Base-by-base conservation (phyloP, 2,888 invertebrate genomes). In the Euzophera pinguis region DNA sequence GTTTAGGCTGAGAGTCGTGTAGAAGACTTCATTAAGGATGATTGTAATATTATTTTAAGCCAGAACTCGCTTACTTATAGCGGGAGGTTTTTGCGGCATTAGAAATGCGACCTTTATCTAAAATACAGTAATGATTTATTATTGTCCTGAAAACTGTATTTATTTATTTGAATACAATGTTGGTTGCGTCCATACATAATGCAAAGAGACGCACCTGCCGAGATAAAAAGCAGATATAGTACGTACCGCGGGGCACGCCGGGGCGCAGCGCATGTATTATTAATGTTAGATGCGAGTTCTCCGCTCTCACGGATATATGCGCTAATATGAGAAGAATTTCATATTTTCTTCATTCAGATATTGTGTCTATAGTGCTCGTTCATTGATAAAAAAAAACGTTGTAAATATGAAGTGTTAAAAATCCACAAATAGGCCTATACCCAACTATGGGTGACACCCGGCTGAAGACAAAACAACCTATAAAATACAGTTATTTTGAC, bases 91-190 rank as follows among this genome's bases (percentile, higher is more conserved):
- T n/a, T n/a, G 12, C 32, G 16, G 16, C 37, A 37, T 48, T 48
- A 48, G 47, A 47, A 5, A 27, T 13, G 35, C 47, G 14, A 45
- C 47, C 29, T 50, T 50, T 50, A 50, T 50, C 49, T 29, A 32
- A 39, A 5, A 14, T 5, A 38, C 14, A n/a, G 35, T 37, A 50
- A 52, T 53, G 53, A 50, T 54, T 56, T 56, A 52, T 57, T 52
- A 54, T 57, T 47, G 53, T 53, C 54, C 50, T 50, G 52, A 53
- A 54, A 54, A 47, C 34, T 29, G 39, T 32, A 56, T 67, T 64
- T 67, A 56, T 67, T 64, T 67, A 58, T 67, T 67, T 67, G 65
- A 67, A 67, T 67, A 67, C 67, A 67, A 67, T 67, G 65, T 63
- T 63, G 63, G 63, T 64, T 63, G 65, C 60, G 59, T 61, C n/a